phyloP scores from a whole-genome alignment of 2,888 invertebrate genomes.

The Spilosoma lubricipeda region DNA sequence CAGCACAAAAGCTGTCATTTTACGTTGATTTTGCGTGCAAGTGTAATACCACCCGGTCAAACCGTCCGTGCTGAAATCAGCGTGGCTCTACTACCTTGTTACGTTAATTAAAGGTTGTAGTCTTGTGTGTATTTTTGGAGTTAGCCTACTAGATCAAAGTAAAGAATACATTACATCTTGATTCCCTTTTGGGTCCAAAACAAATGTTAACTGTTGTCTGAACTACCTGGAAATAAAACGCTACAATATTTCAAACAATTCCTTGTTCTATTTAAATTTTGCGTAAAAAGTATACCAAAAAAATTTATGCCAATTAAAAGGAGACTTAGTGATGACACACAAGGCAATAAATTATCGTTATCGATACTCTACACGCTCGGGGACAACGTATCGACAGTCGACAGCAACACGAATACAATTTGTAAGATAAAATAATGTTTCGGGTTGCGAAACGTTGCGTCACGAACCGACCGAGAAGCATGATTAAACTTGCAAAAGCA shows the following conservation, averaged over 20 bases:
- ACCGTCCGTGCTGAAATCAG: too few species aligned
- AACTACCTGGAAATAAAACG: not conserved
- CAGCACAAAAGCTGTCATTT: too few species aligned
- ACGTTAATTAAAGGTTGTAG: not conserved
- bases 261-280: not conserved
- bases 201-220: not conserved
- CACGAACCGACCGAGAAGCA: slow-evolving; percentile 80
- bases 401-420: slow-evolving; percentile 80
- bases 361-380: slow-evolving; percentile 54
- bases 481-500: slow-evolving; percentile 86
- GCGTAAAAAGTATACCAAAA: slow-evolving; percentile 17
- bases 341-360: slow-evolving; percentile 52
- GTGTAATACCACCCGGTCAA: too few species aligned
- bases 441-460: slow-evolving; percentile 84
- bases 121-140: not conserved
- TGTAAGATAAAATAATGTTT: slow-evolving; percentile 86
- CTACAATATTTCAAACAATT: not conserved
- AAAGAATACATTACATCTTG: not conserved
- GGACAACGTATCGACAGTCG: slow-evolving; percentile 66
- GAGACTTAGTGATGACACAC: slow-evolving; percentile 63
- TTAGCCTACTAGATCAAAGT: not conserved
- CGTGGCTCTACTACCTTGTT: too few species aligned
- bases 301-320: slow-evolving; percentile 44
- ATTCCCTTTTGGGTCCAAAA: not conserved
- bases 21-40: too few species aligned